phyloP scores from a whole-genome alignment of 2,797 vertebrate genomes.

The Melanotaenia trifasciata region DNA sequence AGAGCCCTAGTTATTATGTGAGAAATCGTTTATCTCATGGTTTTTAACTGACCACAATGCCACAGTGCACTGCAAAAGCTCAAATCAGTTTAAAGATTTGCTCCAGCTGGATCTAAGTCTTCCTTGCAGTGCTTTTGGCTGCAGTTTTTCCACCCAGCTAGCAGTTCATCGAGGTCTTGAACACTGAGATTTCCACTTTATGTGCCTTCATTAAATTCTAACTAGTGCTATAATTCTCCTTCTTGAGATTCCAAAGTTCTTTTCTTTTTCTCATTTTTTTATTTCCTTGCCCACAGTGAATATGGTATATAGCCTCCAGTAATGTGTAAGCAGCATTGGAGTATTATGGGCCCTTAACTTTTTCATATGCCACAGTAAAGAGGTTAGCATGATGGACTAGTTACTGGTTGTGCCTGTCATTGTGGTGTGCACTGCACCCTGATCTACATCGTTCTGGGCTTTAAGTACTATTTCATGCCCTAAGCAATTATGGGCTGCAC shows the following conservation, averaged over 20 bases:
- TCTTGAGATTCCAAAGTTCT: conserved; percentile 60
- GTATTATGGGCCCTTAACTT: conserved; percentile 51
- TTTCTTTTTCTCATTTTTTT: conserved; percentile 15
- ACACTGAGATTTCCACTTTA: conserved; percentile 60
- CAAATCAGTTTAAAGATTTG: conserved; percentile 50
- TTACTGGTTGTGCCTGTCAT: conserved; percentile 74
- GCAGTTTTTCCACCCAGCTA: conserved; percentile 31
- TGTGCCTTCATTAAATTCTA: conserved; percentile 69
- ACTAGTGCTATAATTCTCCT: conserved; percentile 54
- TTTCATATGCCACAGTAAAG: conserved; percentile 57
- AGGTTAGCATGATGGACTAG: conserved; percentile 71
- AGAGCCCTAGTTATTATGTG: conserved; percentile 33
- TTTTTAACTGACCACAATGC: conserved; percentile 38
- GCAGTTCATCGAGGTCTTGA: conserved; percentile 49
- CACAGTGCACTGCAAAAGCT: conserved; percentile 17
- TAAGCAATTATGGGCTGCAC: conserved; percentile 71
- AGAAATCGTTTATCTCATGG: conserved; percentile 34
- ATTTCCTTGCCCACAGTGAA: conserved; percentile 11
- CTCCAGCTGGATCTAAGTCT: conserved; percentile 34
- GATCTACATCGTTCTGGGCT: conserved; percentile 77
- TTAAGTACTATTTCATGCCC: conserved; percentile 70
- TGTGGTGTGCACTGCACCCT: conserved; percentile 69
- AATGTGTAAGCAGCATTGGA: conserved; percentile 40
- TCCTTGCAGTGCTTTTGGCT: conserved; percentile 32
- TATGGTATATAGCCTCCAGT: conserved; percentile 48